Evolutionary conservation across 1,140 invertebrate species (phyloP).

Genomic region (Prorops nasuta): DNA sequence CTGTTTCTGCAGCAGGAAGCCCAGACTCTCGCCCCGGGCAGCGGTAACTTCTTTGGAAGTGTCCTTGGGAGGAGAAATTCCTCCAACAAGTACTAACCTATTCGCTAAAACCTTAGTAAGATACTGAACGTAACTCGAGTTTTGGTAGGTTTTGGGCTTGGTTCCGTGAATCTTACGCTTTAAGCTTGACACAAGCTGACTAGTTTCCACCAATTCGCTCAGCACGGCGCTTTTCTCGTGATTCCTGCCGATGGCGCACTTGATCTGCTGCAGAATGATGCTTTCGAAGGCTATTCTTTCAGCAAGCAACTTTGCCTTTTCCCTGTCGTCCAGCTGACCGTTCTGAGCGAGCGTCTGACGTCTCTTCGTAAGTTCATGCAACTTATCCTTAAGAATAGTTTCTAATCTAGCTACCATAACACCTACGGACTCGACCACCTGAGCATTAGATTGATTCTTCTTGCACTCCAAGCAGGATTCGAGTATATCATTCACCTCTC

Average conservation of each 20-base stretch:
- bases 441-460: constrained; percentile 39
- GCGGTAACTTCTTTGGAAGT: constrained; percentile 33
- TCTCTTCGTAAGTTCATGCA: constrained; percentile 65
- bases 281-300: constrained; percentile 77
- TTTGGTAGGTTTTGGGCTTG: constrained; percentile 55
- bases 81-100: constrained; percentile 55
- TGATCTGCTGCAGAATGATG: constrained; percentile 64
- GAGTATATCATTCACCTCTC: constrained; percentile 48
- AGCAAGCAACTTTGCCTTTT: constrained; percentile 68
- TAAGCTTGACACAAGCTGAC: constrained; percentile 69
- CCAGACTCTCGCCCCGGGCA: constrained; percentile 51
- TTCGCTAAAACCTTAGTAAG: constrained; percentile 65
- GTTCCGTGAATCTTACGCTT: constrained; percentile 65
- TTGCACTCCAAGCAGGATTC: constrained; percentile 46
- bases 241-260: constrained; percentile 54
- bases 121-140: constrained; percentile 63
- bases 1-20: constrained; percentile 62
- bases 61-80: constrained; percentile 21
- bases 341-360: constrained; percentile 61
- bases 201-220: constrained; percentile 66
- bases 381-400: constrained; percentile 64
- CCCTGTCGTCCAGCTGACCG: constrained; percentile 65
- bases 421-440: constrained; percentile 61
- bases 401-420: constrained; percentile 65
- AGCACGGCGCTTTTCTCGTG: constrained; percentile 37